phyloP scores from a whole-genome alignment of 2,797 vertebrate species.

The Echeneis naucrates region DNA sequence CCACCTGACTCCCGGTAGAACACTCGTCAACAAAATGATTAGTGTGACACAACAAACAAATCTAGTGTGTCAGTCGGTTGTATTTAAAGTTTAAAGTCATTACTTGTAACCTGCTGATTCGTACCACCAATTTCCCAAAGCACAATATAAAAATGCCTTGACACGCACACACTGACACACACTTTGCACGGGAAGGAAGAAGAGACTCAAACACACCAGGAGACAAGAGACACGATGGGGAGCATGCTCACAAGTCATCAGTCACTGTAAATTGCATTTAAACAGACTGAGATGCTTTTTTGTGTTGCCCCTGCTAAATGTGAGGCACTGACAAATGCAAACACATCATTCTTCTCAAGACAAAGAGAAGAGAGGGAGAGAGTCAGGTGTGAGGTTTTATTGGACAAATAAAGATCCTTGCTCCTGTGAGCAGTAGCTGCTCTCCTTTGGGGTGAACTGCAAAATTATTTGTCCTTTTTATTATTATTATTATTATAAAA shows the following conservation, averaged over 20 bases:
- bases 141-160: neutral
- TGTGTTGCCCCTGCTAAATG: slow-evolving; percentile 49
- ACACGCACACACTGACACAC: neutral
- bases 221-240: slow-evolving; percentile 5
- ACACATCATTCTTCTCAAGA: slow-evolving; percentile 49
- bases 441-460: neutral
- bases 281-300: slow-evolving; percentile 53
- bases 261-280: slow-evolving; percentile 59
- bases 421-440: neutral
- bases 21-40: too few species aligned
- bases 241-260: slow-evolving; percentile 35
- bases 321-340: slow-evolving; percentile 43
- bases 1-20: too few species aligned
- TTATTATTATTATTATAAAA: too few species aligned
- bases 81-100: too few species aligned
- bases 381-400: neutral
- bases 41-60: too few species aligned
- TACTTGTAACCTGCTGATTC: too few species aligned
- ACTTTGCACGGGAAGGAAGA: neutral
- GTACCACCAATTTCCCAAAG: too few species aligned
- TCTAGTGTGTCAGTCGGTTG: too few species aligned
- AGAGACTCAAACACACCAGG: neutral
- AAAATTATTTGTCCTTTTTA: too few species aligned
- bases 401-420: too few species aligned
- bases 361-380: neutral